phyloP scores from a whole-genome alignment of 2,797 vertebrate genomes.

The Microctenopoma lineatum region DNA sequence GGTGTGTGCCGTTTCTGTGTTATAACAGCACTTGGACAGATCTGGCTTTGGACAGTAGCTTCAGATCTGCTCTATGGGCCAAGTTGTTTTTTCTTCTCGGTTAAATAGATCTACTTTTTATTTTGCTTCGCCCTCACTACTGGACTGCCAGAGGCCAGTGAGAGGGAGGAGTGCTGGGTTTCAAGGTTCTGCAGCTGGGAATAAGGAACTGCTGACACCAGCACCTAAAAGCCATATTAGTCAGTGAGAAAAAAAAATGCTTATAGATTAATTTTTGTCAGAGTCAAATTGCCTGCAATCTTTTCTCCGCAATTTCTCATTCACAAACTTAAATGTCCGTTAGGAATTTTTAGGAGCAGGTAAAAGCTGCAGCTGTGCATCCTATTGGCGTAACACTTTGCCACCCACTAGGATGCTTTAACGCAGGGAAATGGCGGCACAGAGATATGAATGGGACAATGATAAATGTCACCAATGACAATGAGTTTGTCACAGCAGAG shows the following conservation, averaged over 20 bases:
- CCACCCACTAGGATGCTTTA: conserved; percentile 34
- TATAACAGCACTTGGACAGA: conserved; percentile 6
- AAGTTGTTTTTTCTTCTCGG: conserved; percentile 54
- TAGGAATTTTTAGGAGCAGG: conserved; percentile 52
- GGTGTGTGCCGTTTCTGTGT: conserved; percentile 18
- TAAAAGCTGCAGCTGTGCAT: conserved; percentile 35
- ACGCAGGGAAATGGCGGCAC: conserved; percentile 49
- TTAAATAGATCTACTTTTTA: conserved; percentile 62
- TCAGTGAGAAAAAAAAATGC: conserved; percentile 60
- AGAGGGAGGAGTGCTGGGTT: conserved; percentile 48
- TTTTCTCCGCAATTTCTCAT: conserved; percentile 6
- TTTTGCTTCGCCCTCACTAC: conserved; percentile 48
- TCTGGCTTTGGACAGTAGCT: conserved; percentile 31
- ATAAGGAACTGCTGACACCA: conserved; percentile 77
- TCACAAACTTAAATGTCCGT: conserved; percentile 35
- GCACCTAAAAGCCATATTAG: conserved; percentile 71
- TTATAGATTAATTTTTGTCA: conserved; percentile 73
- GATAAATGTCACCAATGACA: conserved; percentile 85
- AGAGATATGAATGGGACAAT: conserved; percentile 63
- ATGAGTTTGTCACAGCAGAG: conserved; percentile 70
- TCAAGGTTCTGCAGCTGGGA: conserved; percentile 50
- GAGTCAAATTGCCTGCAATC: conserved; percentile 60
- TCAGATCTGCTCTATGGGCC: conserved; percentile 30
- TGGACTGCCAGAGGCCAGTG: conserved; percentile 47
- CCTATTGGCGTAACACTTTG: conserved; percentile 25